These are phyloP conservation scores for Xestia rhomboidea DNA, from an alignment of 2,888 invertebrate species.

Conservation along the genomic window DNA sequence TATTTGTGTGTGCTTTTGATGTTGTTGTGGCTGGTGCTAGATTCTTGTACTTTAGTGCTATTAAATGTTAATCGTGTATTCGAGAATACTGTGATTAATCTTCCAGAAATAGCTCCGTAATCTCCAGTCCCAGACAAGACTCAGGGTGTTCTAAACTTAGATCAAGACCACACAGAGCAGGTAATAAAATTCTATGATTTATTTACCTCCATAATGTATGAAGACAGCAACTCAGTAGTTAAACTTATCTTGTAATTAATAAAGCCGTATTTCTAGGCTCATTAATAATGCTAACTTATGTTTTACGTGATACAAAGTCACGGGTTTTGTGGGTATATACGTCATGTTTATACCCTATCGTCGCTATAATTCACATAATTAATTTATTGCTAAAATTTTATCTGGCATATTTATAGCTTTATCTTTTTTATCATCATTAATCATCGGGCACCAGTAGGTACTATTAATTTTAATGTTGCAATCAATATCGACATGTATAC, in stretches of 20 bases:
- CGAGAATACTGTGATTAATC: conserved; percentile 4
- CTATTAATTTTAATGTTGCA: background rate
- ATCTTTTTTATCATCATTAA: conserved; percentile 28
- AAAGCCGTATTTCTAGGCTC: conserved; percentile 47
- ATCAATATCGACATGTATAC: background rate
- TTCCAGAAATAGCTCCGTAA: conserved; percentile 18
- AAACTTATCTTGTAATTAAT: conserved; percentile 50
- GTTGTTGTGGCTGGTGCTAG: background rate
- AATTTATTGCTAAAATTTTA: conserved; percentile 34
- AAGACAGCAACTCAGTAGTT: conserved; percentile 47
- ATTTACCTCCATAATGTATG: conserved; percentile 43
- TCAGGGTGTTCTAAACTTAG: conserved; percentile 39
- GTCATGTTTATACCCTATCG: conserved; percentile 10
- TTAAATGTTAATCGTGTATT: background rate
- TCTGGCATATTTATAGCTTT: conserved; percentile 34
- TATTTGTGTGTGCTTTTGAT: background rate
- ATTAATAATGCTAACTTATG: conserved; percentile 48
- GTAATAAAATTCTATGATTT: conserved; percentile 50
- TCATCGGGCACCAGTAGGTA: conserved; percentile 7
- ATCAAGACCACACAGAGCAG: conserved; percentile 37
- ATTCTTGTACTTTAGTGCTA: background rate
- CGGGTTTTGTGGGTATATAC: conserved; percentile 25
- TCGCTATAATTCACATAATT: conserved; percentile 13
- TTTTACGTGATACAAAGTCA: conserved; percentile 49
- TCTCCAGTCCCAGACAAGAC: background rate